A percentile compares a stretch with the other conserved stretches of the same genome.
Conservation (phyloP, 2,888 invertebrate genomes). For the Frankliniella fusca region DNA sequence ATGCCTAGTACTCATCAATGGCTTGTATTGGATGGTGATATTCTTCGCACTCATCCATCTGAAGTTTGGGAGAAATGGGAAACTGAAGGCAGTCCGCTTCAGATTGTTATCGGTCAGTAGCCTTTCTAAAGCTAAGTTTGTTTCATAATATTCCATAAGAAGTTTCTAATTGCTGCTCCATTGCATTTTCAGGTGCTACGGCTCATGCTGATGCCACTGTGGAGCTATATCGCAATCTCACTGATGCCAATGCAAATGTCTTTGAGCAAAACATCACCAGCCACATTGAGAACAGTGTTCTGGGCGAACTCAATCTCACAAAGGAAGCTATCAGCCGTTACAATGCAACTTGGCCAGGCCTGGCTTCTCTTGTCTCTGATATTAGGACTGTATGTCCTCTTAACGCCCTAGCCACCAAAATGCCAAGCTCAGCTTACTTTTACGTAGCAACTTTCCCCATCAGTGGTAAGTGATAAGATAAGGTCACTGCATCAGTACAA, state of each 20-base stretch:
- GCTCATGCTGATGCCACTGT: constrained; percentile 67
- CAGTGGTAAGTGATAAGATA: constrained; percentile 41
- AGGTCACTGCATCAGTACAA: too few species aligned
- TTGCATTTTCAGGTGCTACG: constrained; percentile 39
- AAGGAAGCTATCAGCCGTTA: constrained; percentile 62
- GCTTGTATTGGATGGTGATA: constrained; percentile 69
- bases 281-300: constrained; percentile 55
- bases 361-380: constrained; percentile 70
- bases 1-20: constrained; percentile 59
- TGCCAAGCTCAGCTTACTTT: constrained; percentile 41
- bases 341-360: constrained; percentile 61
- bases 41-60: constrained; percentile 61
- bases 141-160: neutral
- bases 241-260: constrained; percentile 60
- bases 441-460: constrained; percentile 49
- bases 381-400: constrained; percentile 76
- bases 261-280: constrained; percentile 61
- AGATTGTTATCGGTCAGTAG: constrained; percentile 36
- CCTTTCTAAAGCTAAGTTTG: constrained; percentile 27
- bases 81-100: constrained; percentile 31
- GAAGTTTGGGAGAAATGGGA: constrained; percentile 36
- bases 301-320: constrained; percentile 61
- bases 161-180: neutral
- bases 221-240: constrained; percentile 48
- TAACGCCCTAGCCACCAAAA: constrained; percentile 57